Conservation (phyloP, 2,797 vertebrate species). For the Gobionotothen gibberifrons region DNA sequence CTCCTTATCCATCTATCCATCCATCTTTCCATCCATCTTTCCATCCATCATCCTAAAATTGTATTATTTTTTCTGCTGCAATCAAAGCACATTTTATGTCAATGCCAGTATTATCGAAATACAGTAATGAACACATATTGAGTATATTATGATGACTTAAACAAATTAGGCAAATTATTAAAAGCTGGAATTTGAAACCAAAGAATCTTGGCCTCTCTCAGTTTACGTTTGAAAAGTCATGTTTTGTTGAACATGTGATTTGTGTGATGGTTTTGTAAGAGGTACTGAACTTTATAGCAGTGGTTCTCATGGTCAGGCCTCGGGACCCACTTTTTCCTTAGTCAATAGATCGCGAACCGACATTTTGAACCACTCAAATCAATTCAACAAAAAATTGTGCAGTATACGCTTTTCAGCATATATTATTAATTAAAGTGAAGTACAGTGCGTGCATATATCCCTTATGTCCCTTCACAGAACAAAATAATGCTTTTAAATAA, state of each 20-base stretch:
- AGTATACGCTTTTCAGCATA: too few species aligned
- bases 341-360: too few species aligned
- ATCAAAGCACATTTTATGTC: constrained; percentile 14
- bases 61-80: not conserved
- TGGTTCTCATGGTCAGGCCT: too few species aligned
- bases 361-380: too few species aligned
- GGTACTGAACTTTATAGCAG: not conserved
- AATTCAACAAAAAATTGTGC: too few species aligned
- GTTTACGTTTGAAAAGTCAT: constrained; percentile 27
- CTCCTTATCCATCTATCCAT: too few species aligned
- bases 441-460: too few species aligned
- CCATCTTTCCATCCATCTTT: too few species aligned
- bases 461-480: too few species aligned
- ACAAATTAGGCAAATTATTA: constrained; percentile 51
- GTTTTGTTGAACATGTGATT: not conserved
- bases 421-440: too few species aligned
- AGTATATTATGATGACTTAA: constrained; percentile 24
- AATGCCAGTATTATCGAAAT: constrained; percentile 40
- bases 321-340: too few species aligned
- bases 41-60: not conserved
- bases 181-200: constrained; percentile 32
- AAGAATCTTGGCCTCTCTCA: constrained; percentile 4
- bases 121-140: constrained; percentile 41
- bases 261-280: not conserved
- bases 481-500: too few species aligned